Evolutionary conservation across 2,113 vertebrate species (phyloP), one percentile per base, ranked within the genome.

Genomic region (Pogonocichla stellata): DNA sequence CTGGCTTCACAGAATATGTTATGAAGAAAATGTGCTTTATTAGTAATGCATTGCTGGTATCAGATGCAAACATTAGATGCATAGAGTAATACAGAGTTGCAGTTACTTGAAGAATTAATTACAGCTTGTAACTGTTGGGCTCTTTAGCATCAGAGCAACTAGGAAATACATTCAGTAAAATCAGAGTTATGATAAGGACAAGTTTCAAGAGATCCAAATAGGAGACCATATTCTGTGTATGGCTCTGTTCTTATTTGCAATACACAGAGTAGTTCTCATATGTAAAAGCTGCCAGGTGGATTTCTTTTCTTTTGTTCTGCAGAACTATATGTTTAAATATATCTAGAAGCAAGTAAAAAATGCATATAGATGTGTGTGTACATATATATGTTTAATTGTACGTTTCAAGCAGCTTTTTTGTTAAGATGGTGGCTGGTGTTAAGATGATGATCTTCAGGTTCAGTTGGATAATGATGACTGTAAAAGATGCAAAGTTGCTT

Each of bases 1-100:
- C 51, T 47, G 70, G 94, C 57, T 97, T 97, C 95, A 95, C 78
- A 92, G 92, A 97, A 72, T 77, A 66, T 54, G 54, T 96, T 86
- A 80, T 7, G 18, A 97, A 95, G 74, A 96, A 94, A 73, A 83
- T 95, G 48, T 96, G 74, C 51, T 96, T 97, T 82, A 80, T 92
- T 51, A 78, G 70, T 70, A 97, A 96, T 92, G 88, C 48, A 70
- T 38, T 90, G 80, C 24, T 90, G 29, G 15, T 85, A 64, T 92
- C 85, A 61, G 86, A 95, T 88, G 75, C 90, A 91, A 93, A 95
- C 26, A 85, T 94, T 50, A 95, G 62, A 25, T 94, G 93, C 51
- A 61, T 88, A 62, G 83, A 81, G n/a, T 53, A 92, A 83, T 15
- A n/a, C 0, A 38, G 33, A 69, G 67, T 69, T 89, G 86, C 94